phyloP scores from a whole-genome alignment of 2,113 vertebrate species.

The Chrysemys picta region DNA sequence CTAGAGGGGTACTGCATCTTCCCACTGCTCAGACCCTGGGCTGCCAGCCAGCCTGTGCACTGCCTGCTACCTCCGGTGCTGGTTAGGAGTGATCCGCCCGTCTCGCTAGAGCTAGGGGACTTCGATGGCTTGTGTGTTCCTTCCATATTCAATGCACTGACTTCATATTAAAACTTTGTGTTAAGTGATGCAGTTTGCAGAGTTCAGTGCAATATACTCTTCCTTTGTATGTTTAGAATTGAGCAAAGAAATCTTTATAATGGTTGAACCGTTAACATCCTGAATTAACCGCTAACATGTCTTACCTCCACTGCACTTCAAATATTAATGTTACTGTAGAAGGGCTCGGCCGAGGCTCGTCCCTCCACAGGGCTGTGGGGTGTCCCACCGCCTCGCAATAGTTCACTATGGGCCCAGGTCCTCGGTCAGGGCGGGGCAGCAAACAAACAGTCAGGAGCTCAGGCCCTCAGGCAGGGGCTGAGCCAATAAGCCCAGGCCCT shows the following conservation, averaged over 20 bases:
- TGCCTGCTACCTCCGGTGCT: background rate
- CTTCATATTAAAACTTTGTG: too few relatives aligned
- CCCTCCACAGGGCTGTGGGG: too few relatives aligned
- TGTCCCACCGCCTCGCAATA: too few relatives aligned
- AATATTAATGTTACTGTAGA: background rate
- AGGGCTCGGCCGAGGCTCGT: too few relatives aligned
- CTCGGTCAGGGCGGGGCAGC: too few relatives aligned
- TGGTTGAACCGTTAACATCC: background rate
- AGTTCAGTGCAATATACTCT: background rate
- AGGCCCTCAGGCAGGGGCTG: too few relatives aligned
- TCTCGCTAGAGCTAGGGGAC: background rate
- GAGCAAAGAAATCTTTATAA: background rate
- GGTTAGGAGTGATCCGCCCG: background rate
- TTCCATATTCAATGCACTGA: background rate
- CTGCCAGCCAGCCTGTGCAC: background rate
- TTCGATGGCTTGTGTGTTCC: background rate
- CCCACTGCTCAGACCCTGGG: background rate
- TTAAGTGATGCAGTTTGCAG: background rate
- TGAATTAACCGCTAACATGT: too few relatives aligned
- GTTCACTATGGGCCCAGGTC: too few relatives aligned
- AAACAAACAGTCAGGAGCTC: too few relatives aligned
- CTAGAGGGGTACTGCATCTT: background rate
- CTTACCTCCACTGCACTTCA: background rate
- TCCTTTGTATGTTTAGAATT: background rate
- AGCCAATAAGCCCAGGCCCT: too few relatives aligned